Percentiles rank a stretch among this genome's conserved stretches.
Conservation (phyloP, 2,113 vertebrate species). For the Setophaga petechia region DNA sequence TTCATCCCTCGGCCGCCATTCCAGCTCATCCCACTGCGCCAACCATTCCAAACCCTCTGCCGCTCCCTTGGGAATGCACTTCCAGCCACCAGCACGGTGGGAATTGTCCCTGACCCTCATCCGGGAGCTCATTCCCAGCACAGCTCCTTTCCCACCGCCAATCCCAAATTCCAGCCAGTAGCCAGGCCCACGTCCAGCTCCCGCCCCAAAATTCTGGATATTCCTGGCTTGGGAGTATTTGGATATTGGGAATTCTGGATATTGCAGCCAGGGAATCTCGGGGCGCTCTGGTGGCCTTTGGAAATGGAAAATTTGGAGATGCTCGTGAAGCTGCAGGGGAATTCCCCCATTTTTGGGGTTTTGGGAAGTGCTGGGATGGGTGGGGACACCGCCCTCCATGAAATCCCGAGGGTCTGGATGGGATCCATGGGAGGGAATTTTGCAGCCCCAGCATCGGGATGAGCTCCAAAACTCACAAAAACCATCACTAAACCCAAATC, state of each 20-base stretch:
- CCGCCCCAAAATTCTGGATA: neutral
- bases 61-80: rapidly evolving
- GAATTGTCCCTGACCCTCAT: neutral
- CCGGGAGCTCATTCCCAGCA: rapidly evolving
- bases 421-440: neutral
- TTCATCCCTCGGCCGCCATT: neutral
- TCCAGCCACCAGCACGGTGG: rapidly evolving
- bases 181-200: rapidly evolving
- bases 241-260: too few species aligned
- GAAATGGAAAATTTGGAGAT: neutral
- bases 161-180: neutral
- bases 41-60: neutral
- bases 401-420: rapidly evolving
- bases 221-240: neutral
- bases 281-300: rapidly evolving
- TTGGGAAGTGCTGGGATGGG: neutral
- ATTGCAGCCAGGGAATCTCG: rapidly evolving
- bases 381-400: too few species aligned
- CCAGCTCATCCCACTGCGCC: rapidly evolving
- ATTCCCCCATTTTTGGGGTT: neutral
- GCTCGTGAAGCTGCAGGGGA: rapidly evolving
- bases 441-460: rapidly evolving
- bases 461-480: neutral
- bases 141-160: rapidly evolving
- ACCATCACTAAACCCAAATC: neutral